Percentiles rank a stretch among this genome's conserved stretches.
Conservation (phyloP, 2,113 vertebrate genomes). For the Calonectris borealis region DNA sequence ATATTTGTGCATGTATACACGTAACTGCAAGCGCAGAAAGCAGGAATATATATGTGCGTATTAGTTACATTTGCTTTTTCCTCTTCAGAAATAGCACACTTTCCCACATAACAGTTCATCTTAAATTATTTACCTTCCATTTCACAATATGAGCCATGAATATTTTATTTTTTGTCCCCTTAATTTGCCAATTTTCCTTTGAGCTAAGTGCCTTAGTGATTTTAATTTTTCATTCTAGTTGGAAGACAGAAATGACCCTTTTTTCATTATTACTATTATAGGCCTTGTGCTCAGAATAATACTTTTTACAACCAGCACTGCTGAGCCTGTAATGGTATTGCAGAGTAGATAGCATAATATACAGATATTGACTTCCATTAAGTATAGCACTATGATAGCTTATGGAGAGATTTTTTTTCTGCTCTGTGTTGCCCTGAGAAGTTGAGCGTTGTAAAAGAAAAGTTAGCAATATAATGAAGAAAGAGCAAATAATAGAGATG, state of each 20-base stretch:
- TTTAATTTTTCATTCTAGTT: conserved; percentile 79
- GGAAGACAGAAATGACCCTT: conserved; percentile 67
- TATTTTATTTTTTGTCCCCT: conserved; percentile 74
- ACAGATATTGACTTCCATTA: conserved; percentile 71
- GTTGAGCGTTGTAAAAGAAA: conserved; percentile 31
- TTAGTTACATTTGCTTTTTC: conserved; percentile 34
- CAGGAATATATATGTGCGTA: background rate
- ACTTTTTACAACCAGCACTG: conserved; percentile 63
- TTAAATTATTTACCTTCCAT: conserved; percentile 79
- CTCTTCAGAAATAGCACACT: conserved; percentile 50
- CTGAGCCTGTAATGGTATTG: conserved; percentile 73
- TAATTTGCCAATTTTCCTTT: conserved; percentile 79
- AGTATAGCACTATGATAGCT: conserved; percentile 44
- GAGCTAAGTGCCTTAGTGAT: conserved; percentile 71
- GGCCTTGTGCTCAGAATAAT: conserved; percentile 61
- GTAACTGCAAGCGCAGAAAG: background rate
- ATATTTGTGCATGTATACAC: background rate
- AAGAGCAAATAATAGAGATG: background rate
- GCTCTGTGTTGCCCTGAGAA: conserved; percentile 33
- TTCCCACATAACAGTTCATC: conserved; percentile 61
- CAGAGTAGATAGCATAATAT: conserved; percentile 69
- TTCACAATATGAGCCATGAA: conserved; percentile 69
- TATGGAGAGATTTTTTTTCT: conserved; percentile 44
- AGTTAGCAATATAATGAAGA: conserved; percentile 31
- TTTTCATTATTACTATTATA: conserved; percentile 67